Base-by-base conservation (phyloP, 2,888 invertebrate genomes). In the Galerucella calmariensis region DNA sequence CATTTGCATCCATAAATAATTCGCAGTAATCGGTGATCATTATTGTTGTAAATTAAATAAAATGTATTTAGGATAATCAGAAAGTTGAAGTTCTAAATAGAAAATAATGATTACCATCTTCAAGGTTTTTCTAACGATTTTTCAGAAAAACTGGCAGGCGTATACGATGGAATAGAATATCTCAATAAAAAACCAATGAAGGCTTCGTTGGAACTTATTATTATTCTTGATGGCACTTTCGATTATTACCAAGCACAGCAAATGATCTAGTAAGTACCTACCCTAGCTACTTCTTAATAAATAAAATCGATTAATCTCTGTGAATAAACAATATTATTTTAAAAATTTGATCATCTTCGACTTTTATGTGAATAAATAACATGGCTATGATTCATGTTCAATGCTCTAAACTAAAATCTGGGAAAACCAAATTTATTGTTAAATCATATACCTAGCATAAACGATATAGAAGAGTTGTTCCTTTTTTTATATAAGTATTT, bases 141-240 rank as follows among this genome's bases (percentile, higher is more conserved):
- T 79, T 20, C 67, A 81, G 80, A 66, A 16, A 75, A 75, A 69
- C 73, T 84, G 62, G 77, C 81, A 8, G 77, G 78, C 51, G 75
- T 77, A 41, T 82, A 83, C 74, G 83, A 82, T 69, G 78, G 70
- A 76, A 77, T 79, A 69, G 82, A 82, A 69, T 78, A 79, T 65
- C 76, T 82, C 65, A 69, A 77, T 67, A 76, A 75, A 51, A 79
- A 76, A 62, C 75, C 77, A 73, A 77, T 81, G 72, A 86, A 88
- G 56, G 89, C 90, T 2, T 86, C 88, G 8, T 84, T 91, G 79
- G 91, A 92, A 81, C 83, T 92, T 59, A 88, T 90, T 58, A 86
- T 91, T 12, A 90, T 91, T 24, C 89, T 91, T 1, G 92, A 92
- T 82, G 90, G 90, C 35, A 88, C 90, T 16, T 91, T 91, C 89